A percentile compares a stretch with the other conserved stretches of the same genome.
These are phyloP conservation scores for Sylvilagus floridanus DNA, from an alignment of 2,797 vertebrate genomes.

Conservation along the genomic window DNA sequence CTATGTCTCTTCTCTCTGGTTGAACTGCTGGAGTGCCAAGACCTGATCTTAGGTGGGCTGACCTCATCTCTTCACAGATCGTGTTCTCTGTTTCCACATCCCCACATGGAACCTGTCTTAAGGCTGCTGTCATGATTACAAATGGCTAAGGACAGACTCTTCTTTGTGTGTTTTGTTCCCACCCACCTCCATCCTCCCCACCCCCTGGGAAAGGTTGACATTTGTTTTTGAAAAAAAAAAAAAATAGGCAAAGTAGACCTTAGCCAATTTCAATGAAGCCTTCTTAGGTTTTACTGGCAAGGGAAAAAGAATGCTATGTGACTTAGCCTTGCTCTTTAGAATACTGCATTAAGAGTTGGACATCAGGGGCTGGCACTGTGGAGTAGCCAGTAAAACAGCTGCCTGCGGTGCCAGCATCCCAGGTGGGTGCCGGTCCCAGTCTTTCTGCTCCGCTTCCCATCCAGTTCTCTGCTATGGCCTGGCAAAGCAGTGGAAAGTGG, in stretches of 20 bases:
- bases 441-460: too few relatives aligned
- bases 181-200: too few relatives aligned
- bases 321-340: neutral
- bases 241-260: neutral
- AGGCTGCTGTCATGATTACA: neutral
- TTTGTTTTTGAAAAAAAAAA: neutral
- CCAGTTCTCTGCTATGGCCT: too few relatives aligned
- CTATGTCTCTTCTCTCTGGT: neutral
- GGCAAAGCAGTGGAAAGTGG: too few relatives aligned
- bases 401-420: too few relatives aligned
- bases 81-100: neutral
- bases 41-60: neutral
- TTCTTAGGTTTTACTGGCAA: neutral
- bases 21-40: neutral
- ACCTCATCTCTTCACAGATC: neutral
- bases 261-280: neutral
- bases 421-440: too few relatives aligned
- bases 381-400: too few relatives aligned
- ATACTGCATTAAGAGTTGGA: neutral
- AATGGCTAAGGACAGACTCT: neutral
- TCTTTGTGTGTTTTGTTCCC: neutral
- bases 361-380: neutral
- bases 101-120: neutral
- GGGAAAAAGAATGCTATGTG: neutral
- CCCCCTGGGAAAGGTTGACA: neutral